Evolutionary conservation across 2,113 vertebrate species (phyloP).

Genomic region (Oreochromis niloticus): DNA sequence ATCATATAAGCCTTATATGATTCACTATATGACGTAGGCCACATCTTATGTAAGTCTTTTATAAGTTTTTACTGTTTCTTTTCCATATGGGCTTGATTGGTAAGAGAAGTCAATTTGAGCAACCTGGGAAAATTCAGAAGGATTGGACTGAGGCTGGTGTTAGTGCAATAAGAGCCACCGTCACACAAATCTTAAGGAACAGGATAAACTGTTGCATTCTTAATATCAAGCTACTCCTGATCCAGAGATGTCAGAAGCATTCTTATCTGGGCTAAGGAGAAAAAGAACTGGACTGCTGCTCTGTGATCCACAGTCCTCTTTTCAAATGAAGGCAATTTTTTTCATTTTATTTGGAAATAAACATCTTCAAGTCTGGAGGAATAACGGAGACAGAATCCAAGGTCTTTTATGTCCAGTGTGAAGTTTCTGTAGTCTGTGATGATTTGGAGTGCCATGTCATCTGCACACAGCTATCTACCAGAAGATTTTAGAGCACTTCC

Average conservation of each 20-base stretch:
- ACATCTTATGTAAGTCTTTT: too few species aligned
- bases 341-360: neutral
- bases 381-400: neutral
- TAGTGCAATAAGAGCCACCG: accelerated
- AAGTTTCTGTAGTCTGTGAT: neutral
- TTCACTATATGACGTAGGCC: too few species aligned
- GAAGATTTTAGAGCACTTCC: neutral
- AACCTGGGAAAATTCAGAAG: neutral
- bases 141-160: neutral
- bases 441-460: neutral
- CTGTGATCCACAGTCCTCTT: neutral
- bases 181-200: neutral
- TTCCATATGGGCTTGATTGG: neutral
- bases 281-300: neutral
- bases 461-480: neutral
- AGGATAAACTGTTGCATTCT: neutral
- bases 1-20: too few species aligned
- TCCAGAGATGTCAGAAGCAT: neutral
- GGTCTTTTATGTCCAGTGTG: neutral
- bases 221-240: neutral
- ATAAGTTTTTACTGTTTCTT: too few species aligned
- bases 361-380: neutral
- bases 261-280: neutral
- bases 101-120: accelerated
- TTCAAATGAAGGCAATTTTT: neutral